phyloP scores from a whole-genome alignment of 2,888 invertebrate genomes.

The Portevinia maculata region DNA sequence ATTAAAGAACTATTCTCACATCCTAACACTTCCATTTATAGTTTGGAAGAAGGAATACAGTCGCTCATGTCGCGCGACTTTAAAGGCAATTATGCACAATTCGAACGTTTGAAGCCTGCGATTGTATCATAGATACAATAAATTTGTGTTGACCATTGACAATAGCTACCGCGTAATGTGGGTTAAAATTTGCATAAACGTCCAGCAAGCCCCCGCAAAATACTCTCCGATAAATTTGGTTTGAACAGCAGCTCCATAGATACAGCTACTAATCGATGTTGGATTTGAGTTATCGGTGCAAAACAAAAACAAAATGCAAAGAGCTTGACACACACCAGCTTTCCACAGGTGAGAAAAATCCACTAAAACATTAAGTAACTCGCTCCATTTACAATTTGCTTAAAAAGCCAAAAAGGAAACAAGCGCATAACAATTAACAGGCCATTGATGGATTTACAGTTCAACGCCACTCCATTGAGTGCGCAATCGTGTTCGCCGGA shows the following conservation, averaged over 20 bases:
- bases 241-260: slow-evolving; percentile 5
- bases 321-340: slow-evolving; percentile 17
- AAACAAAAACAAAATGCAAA: background rate
- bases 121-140: slow-evolving; percentile 57
- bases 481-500: slow-evolving; percentile 67
- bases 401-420: slow-evolving; percentile 46
- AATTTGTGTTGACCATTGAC: slow-evolving; percentile 61
- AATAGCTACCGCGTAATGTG: slow-evolving; percentile 58
- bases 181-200: slow-evolving; percentile 74
- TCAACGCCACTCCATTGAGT: slow-evolving; percentile 61
- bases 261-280: slow-evolving; percentile 41
- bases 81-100: slow-evolving; percentile 63
- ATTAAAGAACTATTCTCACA: slow-evolving; percentile 4
- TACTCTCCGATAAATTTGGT: slow-evolving; percentile 34
- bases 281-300: slow-evolving; percentile 42
- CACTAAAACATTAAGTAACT: slow-evolving; percentile 50
- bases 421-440: slow-evolving; percentile 46
- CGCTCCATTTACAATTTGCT: slow-evolving; percentile 66
- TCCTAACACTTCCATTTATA: slow-evolving; percentile 65
- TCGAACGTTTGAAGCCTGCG: slow-evolving; percentile 34
- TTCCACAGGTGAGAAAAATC: slow-evolving; percentile 57
- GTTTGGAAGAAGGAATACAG: slow-evolving; percentile 35
- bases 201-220: slow-evolving; percentile 66
- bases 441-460: slow-evolving; percentile 65
- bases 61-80: slow-evolving; percentile 40